Conservation (phyloP, 2,797 vertebrate genomes). For the Fundulus diaphanus region DNA sequence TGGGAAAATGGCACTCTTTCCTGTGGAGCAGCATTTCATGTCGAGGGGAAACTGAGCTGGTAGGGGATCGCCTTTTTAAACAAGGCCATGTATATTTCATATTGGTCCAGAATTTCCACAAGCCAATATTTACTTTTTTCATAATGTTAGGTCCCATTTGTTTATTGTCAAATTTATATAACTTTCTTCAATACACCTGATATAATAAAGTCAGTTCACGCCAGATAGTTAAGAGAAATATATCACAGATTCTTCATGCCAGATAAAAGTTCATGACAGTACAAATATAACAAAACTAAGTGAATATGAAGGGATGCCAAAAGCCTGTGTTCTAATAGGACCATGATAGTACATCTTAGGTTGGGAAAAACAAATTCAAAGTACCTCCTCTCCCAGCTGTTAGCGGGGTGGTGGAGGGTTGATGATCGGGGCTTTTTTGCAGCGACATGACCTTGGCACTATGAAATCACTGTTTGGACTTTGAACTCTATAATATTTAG, state of each 20-base stretch:
- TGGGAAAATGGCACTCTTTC: not conserved
- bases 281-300: not conserved
- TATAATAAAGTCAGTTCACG: not conserved
- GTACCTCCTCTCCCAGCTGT: not conserved
- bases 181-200: not conserved
- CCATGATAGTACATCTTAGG: not conserved
- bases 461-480: not conserved
- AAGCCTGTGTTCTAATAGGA: not conserved
- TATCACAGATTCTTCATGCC: not conserved
- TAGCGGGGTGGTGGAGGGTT: not conserved
- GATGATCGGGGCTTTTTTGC: not conserved
- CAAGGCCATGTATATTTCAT: not conserved
- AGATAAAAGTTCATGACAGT: not conserved
- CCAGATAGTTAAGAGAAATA: not conserved
- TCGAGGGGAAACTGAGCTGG: not conserved
- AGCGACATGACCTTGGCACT: not conserved
- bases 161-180: not conserved
- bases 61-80: not conserved
- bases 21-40: not conserved
- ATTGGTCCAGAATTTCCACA: not conserved
- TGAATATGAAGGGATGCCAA: not conserved
- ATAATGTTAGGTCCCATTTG: not conserved
- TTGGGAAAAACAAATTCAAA: not conserved
- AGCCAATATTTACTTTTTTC: not conserved
- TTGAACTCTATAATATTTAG: too few species aligned